Evolutionary conservation across 2,797 vertebrate genomes (phyloP).

Genomic region (Potorous gilbertii): DNA sequence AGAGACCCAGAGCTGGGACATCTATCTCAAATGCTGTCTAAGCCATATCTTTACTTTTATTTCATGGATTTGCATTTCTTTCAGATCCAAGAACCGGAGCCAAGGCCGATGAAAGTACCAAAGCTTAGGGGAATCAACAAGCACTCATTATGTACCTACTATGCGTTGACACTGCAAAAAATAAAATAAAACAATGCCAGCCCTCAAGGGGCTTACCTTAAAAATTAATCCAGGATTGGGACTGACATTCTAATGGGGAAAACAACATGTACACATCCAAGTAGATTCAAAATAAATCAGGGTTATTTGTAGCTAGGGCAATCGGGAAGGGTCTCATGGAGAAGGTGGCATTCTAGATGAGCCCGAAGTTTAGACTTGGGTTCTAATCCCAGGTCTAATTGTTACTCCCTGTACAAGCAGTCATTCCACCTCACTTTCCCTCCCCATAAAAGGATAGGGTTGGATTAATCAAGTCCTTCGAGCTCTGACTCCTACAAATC

Average conservation of each 20-base stretch:
- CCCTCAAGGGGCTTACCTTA: neutral
- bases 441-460: neutral
- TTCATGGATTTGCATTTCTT: neutral
- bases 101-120: rapidly evolving
- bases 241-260: neutral
- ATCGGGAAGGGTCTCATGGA: neutral
- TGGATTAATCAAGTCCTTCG: neutral
- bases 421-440: neutral
- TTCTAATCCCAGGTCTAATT: neutral
- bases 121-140: neutral
- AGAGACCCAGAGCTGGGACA: neutral
- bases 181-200: neutral
- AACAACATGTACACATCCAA: neutral
- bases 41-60: neutral
- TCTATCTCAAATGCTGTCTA: neutral
- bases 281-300: neutral
- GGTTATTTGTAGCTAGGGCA: neutral
- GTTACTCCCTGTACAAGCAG: neutral
- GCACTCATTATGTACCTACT: too few species aligned
- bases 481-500: neutral
- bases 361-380: neutral
- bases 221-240: neutral
- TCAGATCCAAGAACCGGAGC: neutral
- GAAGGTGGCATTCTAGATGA: neutral
- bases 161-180: neutral